Evolutionary conservation across 2,888 invertebrate species (phyloP).

Genomic region (Meghimatium bilineatum): DNA sequence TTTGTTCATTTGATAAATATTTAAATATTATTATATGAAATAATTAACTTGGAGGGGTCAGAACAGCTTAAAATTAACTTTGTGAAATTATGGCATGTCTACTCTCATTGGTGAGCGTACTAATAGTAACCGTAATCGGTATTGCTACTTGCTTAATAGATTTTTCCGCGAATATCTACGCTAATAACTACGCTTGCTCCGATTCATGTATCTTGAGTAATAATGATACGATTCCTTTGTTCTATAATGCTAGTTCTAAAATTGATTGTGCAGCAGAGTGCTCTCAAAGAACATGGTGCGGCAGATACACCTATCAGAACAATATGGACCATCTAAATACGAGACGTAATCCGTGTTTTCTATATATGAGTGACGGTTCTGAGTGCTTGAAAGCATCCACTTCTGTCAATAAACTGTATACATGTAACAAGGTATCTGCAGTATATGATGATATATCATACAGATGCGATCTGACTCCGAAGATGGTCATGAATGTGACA

Average conservation of each 20-base stretch:
- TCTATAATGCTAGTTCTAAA: not conserved
- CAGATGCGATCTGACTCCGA: not conserved
- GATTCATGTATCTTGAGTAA: not conserved
- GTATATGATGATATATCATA: too few species aligned
- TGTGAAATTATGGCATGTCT: too few species aligned
- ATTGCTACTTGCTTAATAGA: not conserved
- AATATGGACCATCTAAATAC: too few species aligned
- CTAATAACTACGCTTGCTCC: not conserved
- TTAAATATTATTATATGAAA: too few species aligned
- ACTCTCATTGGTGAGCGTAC: too few species aligned
- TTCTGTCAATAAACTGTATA: not conserved
- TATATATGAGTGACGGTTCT: not conserved
- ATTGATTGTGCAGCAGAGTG: conserved; percentile 7
- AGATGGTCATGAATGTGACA: not conserved
- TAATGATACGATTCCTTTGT: not conserved
- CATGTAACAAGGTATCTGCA: not conserved
- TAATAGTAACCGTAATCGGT: not conserved
- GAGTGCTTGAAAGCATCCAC: not conserved
- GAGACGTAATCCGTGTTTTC: not conserved
- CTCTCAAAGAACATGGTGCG: not conserved
- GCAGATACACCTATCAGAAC: not conserved
- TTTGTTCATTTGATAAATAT: too few species aligned
- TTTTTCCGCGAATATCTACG: not conserved
- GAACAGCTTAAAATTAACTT: too few species aligned
- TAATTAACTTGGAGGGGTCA: too few species aligned